Evolutionary conservation across 2,113 vertebrate genomes (phyloP), one percentile per base, ranked within the genome.

Genomic region (Rostratula benghalensis): DNA sequence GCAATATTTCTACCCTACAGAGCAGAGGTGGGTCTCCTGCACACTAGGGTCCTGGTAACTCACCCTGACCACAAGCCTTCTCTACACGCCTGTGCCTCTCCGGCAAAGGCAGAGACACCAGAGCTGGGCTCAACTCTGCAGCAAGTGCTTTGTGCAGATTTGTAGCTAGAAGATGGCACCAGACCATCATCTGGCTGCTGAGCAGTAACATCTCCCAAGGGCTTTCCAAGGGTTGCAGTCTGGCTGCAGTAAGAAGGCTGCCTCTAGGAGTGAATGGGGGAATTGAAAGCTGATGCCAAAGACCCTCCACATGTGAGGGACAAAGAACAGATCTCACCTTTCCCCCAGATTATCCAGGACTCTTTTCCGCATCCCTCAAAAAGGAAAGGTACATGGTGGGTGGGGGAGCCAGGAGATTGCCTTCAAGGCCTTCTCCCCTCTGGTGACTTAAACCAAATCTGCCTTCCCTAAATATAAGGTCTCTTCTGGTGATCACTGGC

Each of bases 1-100:
- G 99, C 99, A 96, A 99, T 99, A 91, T 99, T 99, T 94, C 97
- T 99, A 97, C 99, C 99, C 11, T 99, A 99, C 97, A 98, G 99
- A 98, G 99, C 99, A 8, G 99, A 99, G 99, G 99, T 99, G 94
- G 80, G 97, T 77, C 37, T 85, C n/a, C 57, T 60, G 61, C 80
- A 86, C 87, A 20, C 30, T 37, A 63, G 65, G 65, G 48, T 61
- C 43, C 41, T 10, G 28, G 35, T 53, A 76, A 83, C 46, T 56
- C 70, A 24, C 43, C 69, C 57, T 77, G 31, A 77, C 41, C 45
- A 59, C 41, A 45, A 35, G 35, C 57, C 46, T 37, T 5, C 31
- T 69, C 21, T 50, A 6, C 11, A 2, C 6, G 14, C 63, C 39
- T 59, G 12, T 41, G 41, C 33, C 41, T 50, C 13, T 35, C 33